Conservation (phyloP, 2,113 vertebrate species). For the Machaerirhynchus nigripectus region DNA sequence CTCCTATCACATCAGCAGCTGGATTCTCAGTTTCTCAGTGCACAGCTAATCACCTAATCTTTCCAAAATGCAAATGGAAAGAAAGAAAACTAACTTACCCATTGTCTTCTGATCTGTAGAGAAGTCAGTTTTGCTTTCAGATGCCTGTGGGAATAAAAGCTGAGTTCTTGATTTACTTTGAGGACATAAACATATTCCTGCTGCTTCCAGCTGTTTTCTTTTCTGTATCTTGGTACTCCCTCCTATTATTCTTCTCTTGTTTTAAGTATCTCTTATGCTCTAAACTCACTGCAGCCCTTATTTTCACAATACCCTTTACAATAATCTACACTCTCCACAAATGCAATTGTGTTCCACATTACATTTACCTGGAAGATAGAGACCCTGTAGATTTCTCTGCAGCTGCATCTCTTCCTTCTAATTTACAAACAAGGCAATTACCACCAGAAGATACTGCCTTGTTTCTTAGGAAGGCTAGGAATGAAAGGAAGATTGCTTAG, state of each 20-base stretch:
- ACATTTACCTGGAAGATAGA: neutral
- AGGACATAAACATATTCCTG: neutral
- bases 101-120: neutral
- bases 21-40: neutral
- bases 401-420: neutral
- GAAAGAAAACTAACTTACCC: neutral
- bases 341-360: neutral
- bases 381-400: neutral
- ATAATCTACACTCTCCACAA: neutral
- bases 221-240: neutral
- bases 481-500: neutral
- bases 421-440: neutral
- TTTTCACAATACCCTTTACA: neutral
- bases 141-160: neutral
- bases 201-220: neutral
- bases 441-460: neutral
- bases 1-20: neutral
- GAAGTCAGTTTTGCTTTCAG: neutral
- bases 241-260: neutral
- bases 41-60: neutral
- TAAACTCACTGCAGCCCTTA: neutral
- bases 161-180: neutral
- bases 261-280: neutral
- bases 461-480: neutral
- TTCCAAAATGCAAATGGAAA: neutral